Base-by-base conservation (phyloP, 1,140 invertebrate genomes). In the Ostrea edulis region DNA sequence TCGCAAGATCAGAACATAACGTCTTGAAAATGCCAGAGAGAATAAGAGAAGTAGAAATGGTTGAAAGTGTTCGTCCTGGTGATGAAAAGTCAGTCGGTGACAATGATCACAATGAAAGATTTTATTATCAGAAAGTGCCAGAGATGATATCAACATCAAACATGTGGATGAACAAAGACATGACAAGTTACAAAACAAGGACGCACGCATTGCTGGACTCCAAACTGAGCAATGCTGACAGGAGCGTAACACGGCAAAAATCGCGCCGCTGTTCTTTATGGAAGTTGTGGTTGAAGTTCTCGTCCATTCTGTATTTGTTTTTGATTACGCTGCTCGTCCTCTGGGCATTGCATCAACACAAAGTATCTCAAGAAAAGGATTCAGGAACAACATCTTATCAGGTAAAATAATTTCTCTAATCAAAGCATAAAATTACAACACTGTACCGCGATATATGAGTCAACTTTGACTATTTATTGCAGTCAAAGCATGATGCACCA, bases 1-100 rank as follows among this genome's bases (percentile, higher is more conserved):
- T 77, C 68, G 68, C 22, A 77, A 35, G 25, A 11, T 77, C 68
- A 25, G 68, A 20, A 17, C 29, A 77, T 4, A 77, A 29, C 29
- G 65, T 77, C 68, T 77, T 35, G 68, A 77, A 77, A 77, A 77
- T 77, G 68, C 68, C 68, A 4, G 68, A 77, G 68, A 77, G 68
- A 77, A 35, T 77, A 77, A 25, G 29, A 9, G 68, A 25, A 29
- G 17, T 77, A 77, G 68, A 77, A 25, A 14, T 77, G 9, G 68
- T 77, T 7, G 29, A 77, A 29, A 29, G 9, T 8, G 29, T 35
- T 14, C 25, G 25, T 12, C 22, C 29, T 25, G 25, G 14, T 8
- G 25, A 29, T 29, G 29, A 25, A 29, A 77, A 29, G 17, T n/a
- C 55, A 35, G 25, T 17, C 9, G 25, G 9, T 77, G 25, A 77